Percentiles rank a stretch among this genome's conserved stretches.
phyloP scores from a whole-genome alignment of 2,797 vertebrate genomes.

The Heterohyrax brucei region DNA sequence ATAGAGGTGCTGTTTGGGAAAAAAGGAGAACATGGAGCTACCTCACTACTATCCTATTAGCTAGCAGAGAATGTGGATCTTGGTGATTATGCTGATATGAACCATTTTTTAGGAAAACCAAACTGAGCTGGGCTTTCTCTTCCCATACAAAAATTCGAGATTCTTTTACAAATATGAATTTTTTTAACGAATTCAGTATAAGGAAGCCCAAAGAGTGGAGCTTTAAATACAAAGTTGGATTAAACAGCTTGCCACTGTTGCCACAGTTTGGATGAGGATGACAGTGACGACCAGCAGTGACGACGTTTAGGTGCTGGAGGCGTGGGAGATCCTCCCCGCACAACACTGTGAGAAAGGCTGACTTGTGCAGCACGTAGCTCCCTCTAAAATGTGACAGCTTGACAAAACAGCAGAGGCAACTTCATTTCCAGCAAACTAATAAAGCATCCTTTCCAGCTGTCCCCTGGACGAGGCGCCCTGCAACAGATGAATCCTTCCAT shows the following conservation, averaged over 20 bases:
- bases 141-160: not conserved
- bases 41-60: not conserved
- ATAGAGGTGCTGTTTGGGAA: not conserved
- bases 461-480: not conserved
- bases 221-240: not conserved
- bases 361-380: not conserved
- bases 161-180: not conserved
- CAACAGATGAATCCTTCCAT: not conserved
- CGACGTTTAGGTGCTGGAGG: not conserved
- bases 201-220: not conserved
- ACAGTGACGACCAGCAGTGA: not conserved
- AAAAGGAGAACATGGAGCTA: not conserved
- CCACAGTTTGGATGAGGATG: not conserved
- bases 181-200: not conserved
- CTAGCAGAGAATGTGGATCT: not conserved
- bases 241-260: not conserved
- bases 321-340: too few relatives aligned
- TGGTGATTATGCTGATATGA: not conserved
- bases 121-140: not conserved
- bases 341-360: not conserved
- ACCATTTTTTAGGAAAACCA: not conserved
- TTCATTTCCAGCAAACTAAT: not conserved
- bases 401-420: not conserved
- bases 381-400: not conserved
- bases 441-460: not conserved